A percentile compares a stretch with the other conserved stretches of the same genome.
phyloP scores from a whole-genome alignment of 1,140 invertebrate genomes.

The Drosophila mojavensis region DNA sequence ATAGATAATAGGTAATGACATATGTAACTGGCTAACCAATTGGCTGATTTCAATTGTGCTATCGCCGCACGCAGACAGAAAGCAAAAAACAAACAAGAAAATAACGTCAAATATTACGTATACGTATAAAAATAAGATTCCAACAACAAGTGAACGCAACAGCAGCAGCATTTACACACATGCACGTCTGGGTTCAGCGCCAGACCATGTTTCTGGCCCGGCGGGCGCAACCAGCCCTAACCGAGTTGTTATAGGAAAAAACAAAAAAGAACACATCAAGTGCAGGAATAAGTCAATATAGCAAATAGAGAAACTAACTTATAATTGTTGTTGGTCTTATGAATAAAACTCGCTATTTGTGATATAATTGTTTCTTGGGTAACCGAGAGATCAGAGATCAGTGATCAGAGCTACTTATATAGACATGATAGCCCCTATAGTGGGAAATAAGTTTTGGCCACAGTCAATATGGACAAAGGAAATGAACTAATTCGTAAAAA shows the following conservation, averaged over 20 bases:
- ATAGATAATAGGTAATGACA: constrained; percentile 13
- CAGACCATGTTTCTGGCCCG: constrained; percentile 64
- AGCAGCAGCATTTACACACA: constrained; percentile 38
- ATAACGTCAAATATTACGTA: constrained; percentile 68
- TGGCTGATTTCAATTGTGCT: constrained; percentile 19
- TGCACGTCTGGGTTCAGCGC: constrained; percentile 70
- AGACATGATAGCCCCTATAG: neutral
- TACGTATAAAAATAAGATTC: constrained; percentile 74
- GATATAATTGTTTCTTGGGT: constrained; percentile 15
- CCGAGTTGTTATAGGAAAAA: constrained; percentile 33
- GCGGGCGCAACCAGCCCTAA: constrained; percentile 34
- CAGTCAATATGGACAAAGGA: constrained; percentile 56
- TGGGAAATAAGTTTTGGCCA: constrained; percentile 25
- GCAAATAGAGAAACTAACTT: constrained; percentile 6
- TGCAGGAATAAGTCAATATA: constrained; percentile 13
- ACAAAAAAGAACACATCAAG: neutral
- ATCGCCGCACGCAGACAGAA: constrained; percentile 19
- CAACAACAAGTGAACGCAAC: constrained; percentile 53
- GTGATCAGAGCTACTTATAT: neutral
- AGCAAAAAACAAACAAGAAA: neutral
- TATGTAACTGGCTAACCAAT: constrained; percentile 43
- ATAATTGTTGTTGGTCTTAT: constrained; percentile 13
- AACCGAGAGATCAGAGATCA: constrained; percentile 8
- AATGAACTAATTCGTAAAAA: constrained; percentile 42
- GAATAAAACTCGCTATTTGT: neutral